Percentiles rank a stretch among this genome's conserved stretches.
phyloP scores from a whole-genome alignment of 2,888 invertebrate genomes.

The Dexiosoma caninum region DNA sequence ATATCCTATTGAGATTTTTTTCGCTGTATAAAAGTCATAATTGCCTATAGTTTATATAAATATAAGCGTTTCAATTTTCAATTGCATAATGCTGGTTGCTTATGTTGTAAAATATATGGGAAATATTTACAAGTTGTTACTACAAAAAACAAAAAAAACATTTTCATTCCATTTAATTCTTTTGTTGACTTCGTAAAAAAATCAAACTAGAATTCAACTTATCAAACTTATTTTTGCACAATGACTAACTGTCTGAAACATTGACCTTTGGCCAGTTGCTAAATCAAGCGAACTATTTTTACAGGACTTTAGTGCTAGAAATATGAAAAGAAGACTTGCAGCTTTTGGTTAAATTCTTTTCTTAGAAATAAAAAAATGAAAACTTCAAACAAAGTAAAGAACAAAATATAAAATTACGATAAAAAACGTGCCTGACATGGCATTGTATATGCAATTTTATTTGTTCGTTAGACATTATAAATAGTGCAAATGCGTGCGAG shows the following conservation, averaged over 20 bases:
- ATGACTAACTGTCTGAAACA: constrained; percentile 62
- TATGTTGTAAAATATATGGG: background rate
- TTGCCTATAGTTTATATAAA: too few relatives aligned
- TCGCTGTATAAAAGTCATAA: too few relatives aligned
- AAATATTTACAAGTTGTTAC: too few relatives aligned
- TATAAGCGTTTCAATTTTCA: too few relatives aligned
- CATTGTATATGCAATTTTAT: constrained; percentile 17
- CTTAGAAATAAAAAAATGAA: background rate
- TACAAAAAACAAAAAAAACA: too few relatives aligned
- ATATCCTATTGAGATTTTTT: background rate
- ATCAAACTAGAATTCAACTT: background rate
- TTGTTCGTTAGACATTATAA: constrained; percentile 64
- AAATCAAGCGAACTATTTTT: constrained; percentile 34
- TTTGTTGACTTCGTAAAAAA: background rate
- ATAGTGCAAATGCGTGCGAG: constrained; percentile 67
- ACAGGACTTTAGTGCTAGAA: background rate
- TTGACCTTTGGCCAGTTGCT: constrained; percentile 75
- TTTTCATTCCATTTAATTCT: too few relatives aligned
- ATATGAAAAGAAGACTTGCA: background rate
- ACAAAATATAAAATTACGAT: background rate
- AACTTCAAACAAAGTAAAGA: background rate
- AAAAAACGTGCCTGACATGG: constrained; percentile 55
- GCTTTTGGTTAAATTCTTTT: background rate
- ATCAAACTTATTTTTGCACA: constrained; percentile 5
- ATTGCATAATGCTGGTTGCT: too few relatives aligned